Conservation (phyloP, 2,797 vertebrate genomes). For the Tolypeutes matacus region DNA sequence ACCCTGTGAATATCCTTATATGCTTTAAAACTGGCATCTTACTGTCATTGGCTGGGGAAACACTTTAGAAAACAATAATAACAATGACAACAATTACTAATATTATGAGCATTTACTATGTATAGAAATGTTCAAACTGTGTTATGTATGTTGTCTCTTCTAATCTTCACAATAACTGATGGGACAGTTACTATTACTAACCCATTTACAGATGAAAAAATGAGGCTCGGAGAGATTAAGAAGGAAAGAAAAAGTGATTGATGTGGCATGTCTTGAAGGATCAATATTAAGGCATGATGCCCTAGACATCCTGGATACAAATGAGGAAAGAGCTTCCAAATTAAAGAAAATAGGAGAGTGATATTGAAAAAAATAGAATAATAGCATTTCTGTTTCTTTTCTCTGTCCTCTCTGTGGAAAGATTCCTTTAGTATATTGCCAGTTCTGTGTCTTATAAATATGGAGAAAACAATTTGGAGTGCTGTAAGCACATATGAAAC, state of each 20-base stretch:
- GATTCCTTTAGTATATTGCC: background rate
- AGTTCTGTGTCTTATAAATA: background rate
- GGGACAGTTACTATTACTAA: background rate
- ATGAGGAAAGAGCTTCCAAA: background rate
- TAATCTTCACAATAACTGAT: background rate
- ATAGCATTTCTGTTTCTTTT: background rate
- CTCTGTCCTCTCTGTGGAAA: background rate
- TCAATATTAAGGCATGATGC: background rate
- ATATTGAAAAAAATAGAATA: background rate
- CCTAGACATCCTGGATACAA: background rate
- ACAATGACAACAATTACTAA: background rate
- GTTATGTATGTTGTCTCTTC: background rate
- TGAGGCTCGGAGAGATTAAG: background rate
- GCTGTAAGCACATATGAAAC: background rate
- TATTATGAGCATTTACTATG: background rate
- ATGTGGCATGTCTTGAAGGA: background rate
- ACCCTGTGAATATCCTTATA: background rate
- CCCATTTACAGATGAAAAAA: background rate
- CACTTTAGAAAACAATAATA: background rate
- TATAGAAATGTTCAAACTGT: background rate
- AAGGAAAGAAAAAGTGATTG: background rate
- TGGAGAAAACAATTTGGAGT: background rate
- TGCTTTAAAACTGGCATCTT: background rate
- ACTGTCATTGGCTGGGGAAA: background rate
- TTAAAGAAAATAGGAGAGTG: background rate